Conservation (phyloP, 2,113 vertebrate species). For the Isurus oxyrinchus region DNA sequence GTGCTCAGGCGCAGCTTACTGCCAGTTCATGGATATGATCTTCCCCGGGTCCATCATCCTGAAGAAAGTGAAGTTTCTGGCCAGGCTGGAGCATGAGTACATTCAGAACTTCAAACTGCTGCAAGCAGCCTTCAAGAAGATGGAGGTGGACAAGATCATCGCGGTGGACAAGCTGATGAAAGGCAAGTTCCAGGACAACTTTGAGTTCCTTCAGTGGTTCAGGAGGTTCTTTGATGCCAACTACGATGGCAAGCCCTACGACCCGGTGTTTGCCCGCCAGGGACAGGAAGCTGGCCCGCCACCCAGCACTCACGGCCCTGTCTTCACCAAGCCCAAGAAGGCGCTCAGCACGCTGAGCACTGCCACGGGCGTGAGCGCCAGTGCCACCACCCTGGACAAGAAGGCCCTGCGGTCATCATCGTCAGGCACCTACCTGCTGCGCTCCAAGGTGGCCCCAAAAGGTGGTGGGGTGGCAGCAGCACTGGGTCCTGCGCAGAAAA, state of each 20-base stretch:
- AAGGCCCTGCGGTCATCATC: neutral
- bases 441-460: neutral
- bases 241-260: conserved; percentile 16
- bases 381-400: neutral
- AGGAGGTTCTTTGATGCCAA: conserved; percentile 33
- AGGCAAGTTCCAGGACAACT: conserved; percentile 40
- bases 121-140: conserved; percentile 37
- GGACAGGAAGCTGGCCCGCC: neutral
- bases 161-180: conserved; percentile 39
- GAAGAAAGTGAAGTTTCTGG: conserved; percentile 37
- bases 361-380: neutral
- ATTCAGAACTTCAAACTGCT: conserved; percentile 40
- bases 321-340: conserved; percentile 39
- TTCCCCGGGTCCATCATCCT: conserved; percentile 35
- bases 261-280: conserved; percentile 7
- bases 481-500: neutral
- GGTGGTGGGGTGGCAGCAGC: neutral
- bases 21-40: conserved; percentile 39
- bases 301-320: neutral
- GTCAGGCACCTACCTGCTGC: neutral
- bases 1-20: conserved; percentile 36
- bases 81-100: conserved; percentile 39
- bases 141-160: conserved; percentile 36
- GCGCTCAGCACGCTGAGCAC: neutral
- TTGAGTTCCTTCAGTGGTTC: conserved; percentile 40